A percentile compares a stretch with the other conserved stretches of the same genome.
Conservation (phyloP, 2,888 invertebrate species). For the Eristalis arbustorum region DNA sequence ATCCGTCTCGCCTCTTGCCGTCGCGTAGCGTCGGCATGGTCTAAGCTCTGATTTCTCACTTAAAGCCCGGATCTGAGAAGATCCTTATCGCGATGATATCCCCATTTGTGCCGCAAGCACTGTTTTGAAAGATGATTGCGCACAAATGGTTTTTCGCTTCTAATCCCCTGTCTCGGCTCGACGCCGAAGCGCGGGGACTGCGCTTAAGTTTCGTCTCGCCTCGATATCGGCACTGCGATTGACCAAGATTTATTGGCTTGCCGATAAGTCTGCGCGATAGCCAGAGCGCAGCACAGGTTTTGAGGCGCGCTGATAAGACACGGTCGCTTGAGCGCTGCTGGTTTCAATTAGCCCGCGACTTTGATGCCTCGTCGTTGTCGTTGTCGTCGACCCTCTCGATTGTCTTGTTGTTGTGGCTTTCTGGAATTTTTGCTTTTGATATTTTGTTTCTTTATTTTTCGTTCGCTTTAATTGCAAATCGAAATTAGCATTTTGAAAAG, state of each 20-base stretch:
- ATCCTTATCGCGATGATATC: slow-evolving; percentile 54
- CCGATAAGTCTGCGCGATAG: slow-evolving; percentile 58
- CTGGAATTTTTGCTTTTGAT: slow-evolving; percentile 1
- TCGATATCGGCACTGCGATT: slow-evolving; percentile 58
- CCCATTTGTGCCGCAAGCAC: slow-evolving; percentile 24
- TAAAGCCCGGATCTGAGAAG: slow-evolving; percentile 44
- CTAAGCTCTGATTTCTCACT: slow-evolving; percentile 37
- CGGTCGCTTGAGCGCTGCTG: slow-evolving; percentile 45
- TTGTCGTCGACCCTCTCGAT: background rate
- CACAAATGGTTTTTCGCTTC: slow-evolving; percentile 1
- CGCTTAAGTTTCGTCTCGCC: background rate
- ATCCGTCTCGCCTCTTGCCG: background rate
- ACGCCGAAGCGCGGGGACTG: background rate
- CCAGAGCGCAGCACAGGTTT: slow-evolving; percentile 44
- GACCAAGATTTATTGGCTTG: slow-evolving; percentile 67
- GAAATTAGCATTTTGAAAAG: slow-evolving; percentile 55
- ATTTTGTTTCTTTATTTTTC: slow-evolving; percentile 1
- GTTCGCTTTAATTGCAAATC: slow-evolving; percentile 23
- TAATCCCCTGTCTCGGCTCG: slow-evolving; percentile 9
- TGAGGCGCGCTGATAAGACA: slow-evolving; percentile 52
- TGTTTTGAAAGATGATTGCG: slow-evolving; percentile 51
- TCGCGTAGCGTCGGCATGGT: background rate
- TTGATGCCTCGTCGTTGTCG: slow-evolving; percentile 18
- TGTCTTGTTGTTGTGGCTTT: background rate
- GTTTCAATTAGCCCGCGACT: slow-evolving; percentile 59